Evolutionary conservation across 2,797 vertebrate species (phyloP), one percentile per base, ranked within the genome.

Genomic region (Eulemur rubriventer): DNA sequence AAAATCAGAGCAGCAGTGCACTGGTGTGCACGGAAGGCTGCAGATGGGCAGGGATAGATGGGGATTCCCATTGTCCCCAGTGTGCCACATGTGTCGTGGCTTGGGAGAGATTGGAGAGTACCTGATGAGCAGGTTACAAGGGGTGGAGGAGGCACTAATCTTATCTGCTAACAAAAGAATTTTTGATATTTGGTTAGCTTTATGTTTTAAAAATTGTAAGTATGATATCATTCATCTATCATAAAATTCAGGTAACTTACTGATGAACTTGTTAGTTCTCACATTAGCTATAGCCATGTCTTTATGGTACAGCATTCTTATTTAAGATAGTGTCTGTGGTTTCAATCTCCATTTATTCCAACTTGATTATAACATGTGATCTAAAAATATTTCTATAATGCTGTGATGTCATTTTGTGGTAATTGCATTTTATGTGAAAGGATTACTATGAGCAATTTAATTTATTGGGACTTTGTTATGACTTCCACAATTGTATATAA

Each of bases 311-410:
- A 69, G 13, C 78, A 81, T 97, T 97, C 93, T 76, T 96, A 59
- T 94, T 97, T 96, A 96, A 93, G 78, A 59, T 24, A 0, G 69
- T 89, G 57, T 98, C 95, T 97, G 26, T 97, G 82, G 22, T 92
- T 98, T 95, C 92, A 91, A n/a, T 96, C 94, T 83, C 85, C 83
- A 96, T 97, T 96, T 97, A 63, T 96, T 85, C 91, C 96, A 75
- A 94, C 95, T 97, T 97, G 94, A 98, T 97, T 97, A 86, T 88
- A 89, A 95, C 59, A 81, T 85, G 91, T 72, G 94, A 94, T 88
- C 98, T 96, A 95, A 81, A 94, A 94, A n/a, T 57, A 12, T 94
- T 97, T 97, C 85, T 75, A 67, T 96, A 94, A 83, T 96, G 52
- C 89, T 97, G 69, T 96, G 82, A 83, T 96, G 76, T 43, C 59